Base-by-base conservation (phyloP, 1,140 invertebrate genomes). In the Panagrolaimus sp. region DNA sequence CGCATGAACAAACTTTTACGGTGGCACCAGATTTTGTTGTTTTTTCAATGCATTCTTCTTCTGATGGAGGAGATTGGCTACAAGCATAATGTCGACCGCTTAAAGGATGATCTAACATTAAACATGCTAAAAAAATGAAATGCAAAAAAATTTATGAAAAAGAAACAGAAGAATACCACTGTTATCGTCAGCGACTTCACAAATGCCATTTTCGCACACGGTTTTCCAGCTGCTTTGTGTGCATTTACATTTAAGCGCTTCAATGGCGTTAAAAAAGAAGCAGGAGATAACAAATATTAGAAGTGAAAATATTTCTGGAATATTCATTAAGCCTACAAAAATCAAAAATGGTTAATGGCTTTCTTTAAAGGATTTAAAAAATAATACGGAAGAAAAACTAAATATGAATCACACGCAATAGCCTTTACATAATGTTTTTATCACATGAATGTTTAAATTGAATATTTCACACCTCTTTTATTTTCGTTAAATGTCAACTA, bases 41-140 rank as follows among this genome's bases (percentile, higher is more conserved):
- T 65, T 73, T 73, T 14, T 73, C 72, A 31, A 73, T 69, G 53
- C 72, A 73, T 67, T 67, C 70, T 23, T 71, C 70, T 42, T 73
- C 69, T 14, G 31, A 47, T 44, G 63, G 47, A 27, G 48, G 42
- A 42, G 64, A 48, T 38, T 53, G 64, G n/a, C 43, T 70, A 44
- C 65, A 68, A 38, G 47, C 31, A 46, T 72, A 72, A 16, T 72
- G 71, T 48, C 71, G 63, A n/a, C 71, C 71, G 16, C 62, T 72
- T 20, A 65, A 23, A 13, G 71, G 71, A 44, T 72, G 71, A 65
- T 72, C 70, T 25, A 72, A 45, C 71, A 72, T 72, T 45, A 72
- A 44, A 66, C 71, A 72, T 13, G 71, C 71, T 72, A 43, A 69
- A 69, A 25, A 43, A 27, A 9, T 11, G 9, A 25, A 20, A 57